Conservation (phyloP, 1,140 invertebrate genomes). For the Panagrolaimus sp. region DNA sequence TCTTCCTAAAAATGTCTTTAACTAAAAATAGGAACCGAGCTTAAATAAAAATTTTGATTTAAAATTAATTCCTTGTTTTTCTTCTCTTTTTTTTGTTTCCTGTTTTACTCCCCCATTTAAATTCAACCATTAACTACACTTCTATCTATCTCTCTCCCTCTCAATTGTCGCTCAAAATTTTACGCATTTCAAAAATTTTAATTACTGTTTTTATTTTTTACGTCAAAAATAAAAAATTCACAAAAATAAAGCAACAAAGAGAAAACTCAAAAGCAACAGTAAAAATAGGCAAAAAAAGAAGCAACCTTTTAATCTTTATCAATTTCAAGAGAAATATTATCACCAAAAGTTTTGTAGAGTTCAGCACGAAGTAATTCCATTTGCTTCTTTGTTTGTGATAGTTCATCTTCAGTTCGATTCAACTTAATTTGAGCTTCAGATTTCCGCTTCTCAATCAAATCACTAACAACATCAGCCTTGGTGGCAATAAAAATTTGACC, state of each 20-base stretch:
- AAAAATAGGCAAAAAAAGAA: neutral
- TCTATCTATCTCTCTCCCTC: too few relatives aligned
- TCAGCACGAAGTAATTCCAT: neutral
- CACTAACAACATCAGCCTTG: neutral
- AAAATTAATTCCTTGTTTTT: too few relatives aligned
- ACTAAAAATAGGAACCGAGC: too few relatives aligned
- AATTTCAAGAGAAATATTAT: constrained; percentile 12
- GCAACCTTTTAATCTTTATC: neutral
- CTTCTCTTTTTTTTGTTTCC: too few relatives aligned
- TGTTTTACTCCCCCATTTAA: too few relatives aligned
- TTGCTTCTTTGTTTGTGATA: neutral
- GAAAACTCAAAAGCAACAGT: neutral
- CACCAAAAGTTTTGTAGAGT: neutral
- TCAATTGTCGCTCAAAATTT: too few relatives aligned
- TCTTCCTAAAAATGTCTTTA: neutral
- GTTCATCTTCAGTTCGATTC: neutral
- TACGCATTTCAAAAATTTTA: neutral
- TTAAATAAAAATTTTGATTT: too few relatives aligned
- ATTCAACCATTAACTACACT: too few relatives aligned
- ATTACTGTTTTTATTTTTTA: neutral
- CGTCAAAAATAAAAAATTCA: constrained; percentile 10
- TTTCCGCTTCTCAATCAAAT: neutral
- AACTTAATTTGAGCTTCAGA: neutral
- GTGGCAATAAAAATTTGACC: neutral
- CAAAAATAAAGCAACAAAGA: neutral